phyloP scores from a whole-genome alignment of 2,113 vertebrate species.

The Phalacrocorax aristotelis region DNA sequence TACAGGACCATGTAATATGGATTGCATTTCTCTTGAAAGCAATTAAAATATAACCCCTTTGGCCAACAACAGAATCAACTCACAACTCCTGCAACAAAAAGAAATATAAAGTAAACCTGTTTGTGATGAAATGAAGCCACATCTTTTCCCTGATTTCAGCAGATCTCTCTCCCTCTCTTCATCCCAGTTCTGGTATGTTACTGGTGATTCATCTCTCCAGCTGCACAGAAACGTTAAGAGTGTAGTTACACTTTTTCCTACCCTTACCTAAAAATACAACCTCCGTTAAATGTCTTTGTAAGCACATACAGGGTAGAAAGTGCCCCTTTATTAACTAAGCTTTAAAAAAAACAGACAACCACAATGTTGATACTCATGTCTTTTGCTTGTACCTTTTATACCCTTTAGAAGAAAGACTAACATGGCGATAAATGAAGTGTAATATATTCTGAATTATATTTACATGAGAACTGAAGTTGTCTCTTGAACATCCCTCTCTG shows the following conservation, averaged over 20 bases:
- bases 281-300: neutral
- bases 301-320: neutral
- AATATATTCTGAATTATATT: neutral
- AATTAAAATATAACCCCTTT: neutral
- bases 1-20: neutral
- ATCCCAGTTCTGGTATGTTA: constrained; percentile 87
- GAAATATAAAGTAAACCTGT: constrained; percentile 78
- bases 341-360: neutral
- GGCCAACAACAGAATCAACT: neutral
- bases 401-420: neutral
- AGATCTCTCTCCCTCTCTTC: neutral
- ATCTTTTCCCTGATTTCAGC: constrained; percentile 63
- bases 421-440: neutral
- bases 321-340: neutral
- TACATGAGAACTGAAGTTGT: neutral
- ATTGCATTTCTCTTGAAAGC: neutral
- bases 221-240: constrained; percentile 70
- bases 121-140: constrained; percentile 84
- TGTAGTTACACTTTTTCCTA: neutral
- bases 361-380: neutral
- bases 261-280: neutral
- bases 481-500: neutral
- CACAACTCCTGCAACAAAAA: neutral
- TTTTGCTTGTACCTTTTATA: neutral
- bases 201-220: constrained; percentile 83